A percentile compares a stretch with the other conserved stretches of the same genome.
Conservation (phyloP, 2,113 vertebrate genomes). For the Raja brachyura region DNA sequence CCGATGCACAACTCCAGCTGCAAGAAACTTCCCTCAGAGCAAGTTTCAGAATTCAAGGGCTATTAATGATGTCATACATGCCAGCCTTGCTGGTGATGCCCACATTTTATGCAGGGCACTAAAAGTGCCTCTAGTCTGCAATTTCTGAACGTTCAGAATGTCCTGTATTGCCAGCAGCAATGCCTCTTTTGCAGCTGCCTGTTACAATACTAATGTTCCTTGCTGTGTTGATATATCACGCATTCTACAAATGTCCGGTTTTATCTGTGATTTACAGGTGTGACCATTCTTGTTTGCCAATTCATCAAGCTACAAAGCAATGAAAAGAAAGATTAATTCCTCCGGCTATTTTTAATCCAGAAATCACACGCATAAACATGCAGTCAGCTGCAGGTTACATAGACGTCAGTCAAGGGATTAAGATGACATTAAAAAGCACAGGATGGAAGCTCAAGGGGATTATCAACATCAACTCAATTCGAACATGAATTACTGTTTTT, state of each 20-base stretch:
- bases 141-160: background rate
- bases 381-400: conserved; percentile 8
- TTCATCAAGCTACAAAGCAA: background rate
- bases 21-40: no score
- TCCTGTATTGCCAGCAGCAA: background rate
- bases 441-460: conserved; percentile 3
- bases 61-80: no score
- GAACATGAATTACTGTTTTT: background rate
- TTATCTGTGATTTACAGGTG: background rate
- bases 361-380: background rate
- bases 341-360: background rate
- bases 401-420: conserved; percentile 16
- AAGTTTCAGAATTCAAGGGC: no score
- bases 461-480: background rate
- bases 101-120: no score
- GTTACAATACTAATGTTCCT: background rate
- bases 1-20: no score
- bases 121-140: no score
- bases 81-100: no score
- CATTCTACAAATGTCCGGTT: background rate
- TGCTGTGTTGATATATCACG: background rate
- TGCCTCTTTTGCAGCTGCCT: background rate
- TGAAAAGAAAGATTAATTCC: background rate
- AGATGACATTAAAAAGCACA: background rate
- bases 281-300: background rate